phyloP scores from a whole-genome alignment of 2,113 vertebrate species.

The Grantiella picta region DNA sequence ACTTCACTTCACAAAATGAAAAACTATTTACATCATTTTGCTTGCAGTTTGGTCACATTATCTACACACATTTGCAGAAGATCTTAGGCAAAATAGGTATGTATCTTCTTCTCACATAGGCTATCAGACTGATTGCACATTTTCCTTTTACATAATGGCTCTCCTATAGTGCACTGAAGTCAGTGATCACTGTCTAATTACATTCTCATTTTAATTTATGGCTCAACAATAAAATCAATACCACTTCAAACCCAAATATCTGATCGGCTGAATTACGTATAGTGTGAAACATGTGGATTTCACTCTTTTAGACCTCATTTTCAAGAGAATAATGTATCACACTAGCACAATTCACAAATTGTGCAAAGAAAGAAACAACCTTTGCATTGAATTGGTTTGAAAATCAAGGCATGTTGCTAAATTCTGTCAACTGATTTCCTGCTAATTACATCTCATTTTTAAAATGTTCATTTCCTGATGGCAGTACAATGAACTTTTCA shows the following conservation, averaged over 20 bases:
- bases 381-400: background rate
- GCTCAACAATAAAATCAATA: constrained; percentile 73
- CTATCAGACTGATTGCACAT: constrained; percentile 58
- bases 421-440: background rate
- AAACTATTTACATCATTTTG: constrained; percentile 74
- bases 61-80: constrained; percentile 59
- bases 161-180: constrained; percentile 56
- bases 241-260: constrained; percentile 49
- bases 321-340: background rate
- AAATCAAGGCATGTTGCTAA: constrained; percentile 39
- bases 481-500: constrained; percentile 43
- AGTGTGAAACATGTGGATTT: constrained; percentile 16
- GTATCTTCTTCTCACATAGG: constrained; percentile 46
- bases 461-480: constrained; percentile 23
- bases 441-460: background rate
- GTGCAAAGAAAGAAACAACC: constrained; percentile 14
- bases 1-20: constrained; percentile 76
- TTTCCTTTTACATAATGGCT: constrained; percentile 55
- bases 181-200: constrained; percentile 64
- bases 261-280: constrained; percentile 36
- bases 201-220: constrained; percentile 71
- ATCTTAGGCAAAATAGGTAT: constrained; percentile 56
- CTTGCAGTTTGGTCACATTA: constrained; percentile 64
- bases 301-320: constrained; percentile 3
- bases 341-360: constrained; percentile 40